Percentiles rank a stretch among this genome's conserved stretches.
phyloP scores from a whole-genome alignment of 2,113 vertebrate genomes.

The Uria lomvia region DNA sequence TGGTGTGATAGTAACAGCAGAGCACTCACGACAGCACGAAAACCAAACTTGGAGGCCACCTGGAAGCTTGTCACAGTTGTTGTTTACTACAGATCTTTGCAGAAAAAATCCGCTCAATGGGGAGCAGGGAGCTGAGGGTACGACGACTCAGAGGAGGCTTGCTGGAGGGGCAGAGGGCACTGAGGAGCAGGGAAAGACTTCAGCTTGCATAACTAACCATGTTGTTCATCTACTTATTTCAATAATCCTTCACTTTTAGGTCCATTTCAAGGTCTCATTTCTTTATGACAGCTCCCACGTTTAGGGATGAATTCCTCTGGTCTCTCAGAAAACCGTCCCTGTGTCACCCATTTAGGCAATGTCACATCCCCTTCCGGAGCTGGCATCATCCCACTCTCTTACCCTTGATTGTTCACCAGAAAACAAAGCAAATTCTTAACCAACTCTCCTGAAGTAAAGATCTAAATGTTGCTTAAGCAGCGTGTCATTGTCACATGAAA shows the following conservation, averaged over 20 bases:
- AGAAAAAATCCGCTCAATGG: neutral
- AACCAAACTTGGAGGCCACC: neutral
- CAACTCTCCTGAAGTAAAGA: neutral
- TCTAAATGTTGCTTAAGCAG: neutral
- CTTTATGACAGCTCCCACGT: neutral
- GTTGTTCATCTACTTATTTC: neutral
- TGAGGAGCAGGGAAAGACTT: neutral
- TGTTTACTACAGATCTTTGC: constrained; percentile 12
- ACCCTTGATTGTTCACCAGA: neutral
- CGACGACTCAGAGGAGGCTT: rapidly evolving
- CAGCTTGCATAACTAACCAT: neutral
- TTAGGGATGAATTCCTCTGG: neutral
- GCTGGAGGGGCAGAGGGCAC: neutral
- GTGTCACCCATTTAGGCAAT: neutral
- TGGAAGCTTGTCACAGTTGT: constrained; percentile 29
- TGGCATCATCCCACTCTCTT: neutral
- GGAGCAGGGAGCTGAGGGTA: neutral
- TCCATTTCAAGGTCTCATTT: neutral
- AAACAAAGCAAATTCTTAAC: neutral
- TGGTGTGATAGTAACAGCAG: neutral
- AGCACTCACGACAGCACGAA: rapidly evolving
- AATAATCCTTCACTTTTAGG: neutral
- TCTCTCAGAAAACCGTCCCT: neutral
- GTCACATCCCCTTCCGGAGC: neutral
- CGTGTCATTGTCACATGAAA: neutral